Conservation (phyloP, 2,113 vertebrate species). For the Sinocyclocheilus maitianheensis region DNA sequence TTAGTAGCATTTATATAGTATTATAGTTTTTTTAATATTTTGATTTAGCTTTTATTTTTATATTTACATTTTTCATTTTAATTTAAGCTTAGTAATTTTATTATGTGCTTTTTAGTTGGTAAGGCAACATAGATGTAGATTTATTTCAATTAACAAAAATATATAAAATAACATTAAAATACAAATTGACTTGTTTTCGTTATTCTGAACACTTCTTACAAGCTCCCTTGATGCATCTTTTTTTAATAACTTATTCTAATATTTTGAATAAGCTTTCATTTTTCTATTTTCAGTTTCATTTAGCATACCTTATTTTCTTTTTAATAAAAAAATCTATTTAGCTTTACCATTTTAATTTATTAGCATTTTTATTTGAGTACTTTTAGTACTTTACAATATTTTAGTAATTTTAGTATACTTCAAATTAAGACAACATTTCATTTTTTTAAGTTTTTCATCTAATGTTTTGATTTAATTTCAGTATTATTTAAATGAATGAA, state of each 20-base stretch:
- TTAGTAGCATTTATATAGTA: not conserved
- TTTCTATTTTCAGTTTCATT: too few relatives aligned
- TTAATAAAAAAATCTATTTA: not conserved
- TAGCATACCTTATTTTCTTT: not conserved
- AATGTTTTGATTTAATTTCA: not conserved
- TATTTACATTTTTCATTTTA: not conserved
- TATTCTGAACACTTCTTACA: too few relatives aligned
- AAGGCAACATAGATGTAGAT: too few relatives aligned
- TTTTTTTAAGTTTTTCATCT: not conserved
- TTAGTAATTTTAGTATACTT: too few relatives aligned
- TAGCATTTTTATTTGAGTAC: not conserved
- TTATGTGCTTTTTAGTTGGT: not conserved
- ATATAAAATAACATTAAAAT: too few relatives aligned
- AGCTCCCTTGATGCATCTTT: too few relatives aligned
- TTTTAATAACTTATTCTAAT: too few relatives aligned
- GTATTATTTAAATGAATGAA: not conserved
- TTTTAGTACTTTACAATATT: not conserved
- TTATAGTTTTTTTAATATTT: too few relatives aligned
- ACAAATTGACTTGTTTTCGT: too few relatives aligned
- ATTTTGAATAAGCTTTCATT: too few relatives aligned
- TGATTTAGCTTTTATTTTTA: not conserved
- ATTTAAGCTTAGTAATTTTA: not conserved
- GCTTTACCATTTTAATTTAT: not conserved
- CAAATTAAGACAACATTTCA: too few relatives aligned
- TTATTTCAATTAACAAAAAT: too few relatives aligned